Percentiles rank a stretch among this genome's conserved stretches.
These are phyloP conservation scores for Acanthisitta chloris DNA, from an alignment of 2,113 vertebrate species.

Conservation along the genomic window DNA sequence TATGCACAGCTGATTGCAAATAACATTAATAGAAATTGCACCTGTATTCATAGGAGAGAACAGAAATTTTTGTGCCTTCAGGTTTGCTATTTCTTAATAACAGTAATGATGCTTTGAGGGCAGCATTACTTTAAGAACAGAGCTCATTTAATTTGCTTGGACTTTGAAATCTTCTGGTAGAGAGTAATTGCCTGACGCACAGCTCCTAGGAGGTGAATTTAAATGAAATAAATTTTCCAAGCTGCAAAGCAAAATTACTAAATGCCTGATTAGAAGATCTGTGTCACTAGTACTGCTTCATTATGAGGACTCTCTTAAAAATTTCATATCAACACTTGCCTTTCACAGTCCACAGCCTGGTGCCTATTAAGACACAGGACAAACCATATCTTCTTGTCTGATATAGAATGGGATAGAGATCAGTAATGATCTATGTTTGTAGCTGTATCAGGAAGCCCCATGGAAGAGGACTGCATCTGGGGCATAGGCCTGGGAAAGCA, in stretches of 20 bases:
- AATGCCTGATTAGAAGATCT: constrained; percentile 69
- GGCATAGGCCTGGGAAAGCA: neutral
- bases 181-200: constrained; percentile 67
- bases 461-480: neutral
- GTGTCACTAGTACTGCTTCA: constrained; percentile 56
- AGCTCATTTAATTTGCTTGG: constrained; percentile 60
- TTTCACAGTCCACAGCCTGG: constrained; percentile 24
- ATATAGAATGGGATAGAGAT: neutral
- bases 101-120: constrained; percentile 31
- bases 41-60: neutral
- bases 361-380: neutral
- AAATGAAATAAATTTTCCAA: constrained; percentile 72
- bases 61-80: neutral
- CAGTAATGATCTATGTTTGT: neutral
- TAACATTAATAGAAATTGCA: neutral
- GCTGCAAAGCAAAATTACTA: constrained; percentile 67
- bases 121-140: constrained; percentile 52
- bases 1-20: neutral
- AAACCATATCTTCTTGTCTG: neutral
- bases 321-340: constrained; percentile 55
- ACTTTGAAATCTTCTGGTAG: constrained; percentile 61
- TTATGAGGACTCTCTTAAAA: constrained; percentile 62
- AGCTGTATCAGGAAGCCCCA: neutral
- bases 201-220: constrained; percentile 63
- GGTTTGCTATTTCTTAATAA: constrained; percentile 18